Conservation (phyloP, 53 echinoderm and acorn worm species). For the Stichopus horrens region DNA sequence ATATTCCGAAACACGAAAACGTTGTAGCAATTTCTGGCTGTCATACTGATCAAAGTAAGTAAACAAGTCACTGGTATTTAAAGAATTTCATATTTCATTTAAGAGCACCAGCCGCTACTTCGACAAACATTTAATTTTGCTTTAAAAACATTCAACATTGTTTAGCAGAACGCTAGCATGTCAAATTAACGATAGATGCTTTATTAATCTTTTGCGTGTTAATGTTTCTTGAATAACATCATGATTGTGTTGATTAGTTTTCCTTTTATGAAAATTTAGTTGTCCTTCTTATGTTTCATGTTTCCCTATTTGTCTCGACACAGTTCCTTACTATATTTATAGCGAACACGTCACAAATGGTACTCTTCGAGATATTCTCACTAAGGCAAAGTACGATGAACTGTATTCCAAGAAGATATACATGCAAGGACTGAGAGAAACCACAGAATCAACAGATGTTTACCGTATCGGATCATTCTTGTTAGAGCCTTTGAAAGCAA, state of each 20-base stretch:
- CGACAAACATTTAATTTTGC: no score
- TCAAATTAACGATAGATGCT: no score
- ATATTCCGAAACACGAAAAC: slow-evolving; percentile 3
- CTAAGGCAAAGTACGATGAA: background rate
- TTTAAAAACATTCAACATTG: no score
- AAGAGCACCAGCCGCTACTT: no score
- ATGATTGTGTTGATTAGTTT: no score
- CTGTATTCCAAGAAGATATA: background rate
- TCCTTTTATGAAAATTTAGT: no score
- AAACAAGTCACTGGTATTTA: no score
- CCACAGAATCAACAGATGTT: background rate
- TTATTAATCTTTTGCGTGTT: no score
- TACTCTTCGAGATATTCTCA: background rate
- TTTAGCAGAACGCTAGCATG: no score
- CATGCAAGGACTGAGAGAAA: background rate
- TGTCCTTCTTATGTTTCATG: no score
- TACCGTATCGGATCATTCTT: background rate
- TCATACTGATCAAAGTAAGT: background rate
- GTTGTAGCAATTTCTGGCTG: background rate
- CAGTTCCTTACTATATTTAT: background rate
- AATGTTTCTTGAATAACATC: no score
- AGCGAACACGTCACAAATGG: background rate
- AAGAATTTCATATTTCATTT: no score
- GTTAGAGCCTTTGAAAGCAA: background rate
- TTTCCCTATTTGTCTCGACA: background rate